These are phyloP conservation scores for Notothenia rossii DNA, from an alignment of 2,113 vertebrate species.

Conservation along the genomic window DNA sequence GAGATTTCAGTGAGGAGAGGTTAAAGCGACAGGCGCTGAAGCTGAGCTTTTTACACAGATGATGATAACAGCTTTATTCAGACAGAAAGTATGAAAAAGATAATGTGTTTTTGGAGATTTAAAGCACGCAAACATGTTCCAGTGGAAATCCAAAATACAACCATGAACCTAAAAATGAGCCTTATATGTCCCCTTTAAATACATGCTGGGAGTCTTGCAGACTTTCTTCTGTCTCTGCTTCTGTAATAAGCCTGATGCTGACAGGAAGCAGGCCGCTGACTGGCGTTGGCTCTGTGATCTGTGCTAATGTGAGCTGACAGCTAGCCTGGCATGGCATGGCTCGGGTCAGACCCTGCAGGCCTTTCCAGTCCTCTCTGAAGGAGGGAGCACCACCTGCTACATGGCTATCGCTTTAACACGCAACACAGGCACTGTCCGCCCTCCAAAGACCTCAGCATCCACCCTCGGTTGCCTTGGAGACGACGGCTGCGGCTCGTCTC, in stretches of 20 bases:
- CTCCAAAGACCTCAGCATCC: constrained; percentile 56
- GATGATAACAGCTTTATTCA: too few relatives aligned
- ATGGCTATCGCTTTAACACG: constrained; percentile 28
- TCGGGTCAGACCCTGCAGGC: constrained; percentile 54
- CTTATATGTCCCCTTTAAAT: too few relatives aligned
- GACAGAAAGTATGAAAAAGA: too few relatives aligned
- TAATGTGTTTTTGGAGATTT: too few relatives aligned
- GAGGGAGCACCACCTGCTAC: constrained; percentile 69
- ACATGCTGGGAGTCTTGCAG: neutral
- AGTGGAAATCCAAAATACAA: too few relatives aligned
- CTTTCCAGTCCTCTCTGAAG: constrained; percentile 16
- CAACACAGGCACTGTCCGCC: constrained; percentile 7
- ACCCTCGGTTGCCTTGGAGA: constrained; percentile 71
- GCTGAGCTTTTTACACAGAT: too few relatives aligned
- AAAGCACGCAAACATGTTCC: too few relatives aligned
- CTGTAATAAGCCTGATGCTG: constrained; percentile 24
- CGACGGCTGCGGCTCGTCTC: constrained; percentile 36
- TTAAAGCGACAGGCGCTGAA: too few relatives aligned
- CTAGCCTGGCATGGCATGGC: constrained; percentile 44
- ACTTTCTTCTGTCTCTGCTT: neutral
- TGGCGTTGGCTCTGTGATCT: constrained; percentile 53
- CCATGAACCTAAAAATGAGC: too few relatives aligned
- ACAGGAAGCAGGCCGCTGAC: constrained; percentile 49
- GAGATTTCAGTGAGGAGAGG: too few relatives aligned
- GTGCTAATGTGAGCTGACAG: constrained; percentile 74